Percentiles rank a stretch among this genome's conserved stretches.
Evolutionary conservation across 2,888 invertebrate genomes (phyloP).

Genomic region (Tinea pellionella): DNA sequence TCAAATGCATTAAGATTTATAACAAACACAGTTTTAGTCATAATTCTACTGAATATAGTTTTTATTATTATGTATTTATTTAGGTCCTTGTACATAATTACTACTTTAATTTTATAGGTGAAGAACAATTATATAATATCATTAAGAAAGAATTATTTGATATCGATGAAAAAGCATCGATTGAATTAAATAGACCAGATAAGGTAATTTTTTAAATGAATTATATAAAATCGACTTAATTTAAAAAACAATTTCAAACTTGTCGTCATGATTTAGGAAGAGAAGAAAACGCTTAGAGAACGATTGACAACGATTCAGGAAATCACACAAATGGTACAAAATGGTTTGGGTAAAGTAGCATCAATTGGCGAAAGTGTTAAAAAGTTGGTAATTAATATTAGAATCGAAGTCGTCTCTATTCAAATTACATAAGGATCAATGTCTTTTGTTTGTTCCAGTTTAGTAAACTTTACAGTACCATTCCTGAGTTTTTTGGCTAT

Average conservation of each 20-base stretch:
- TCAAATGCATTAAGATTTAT: too few relatives aligned
- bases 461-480: slow-evolving; percentile 95
- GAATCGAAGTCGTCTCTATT: neutral
- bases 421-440: neutral
- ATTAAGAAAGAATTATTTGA: neutral
- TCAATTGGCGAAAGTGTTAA: slow-evolving; percentile 91
- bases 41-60: too few relatives aligned
- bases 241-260: too few relatives aligned
- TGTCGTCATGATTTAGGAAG: slow-evolving; percentile 71
- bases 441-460: slow-evolving; percentile 68
- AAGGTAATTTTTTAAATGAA: neutral
- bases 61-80: neutral
- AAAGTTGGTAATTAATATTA: slow-evolving; percentile 74
- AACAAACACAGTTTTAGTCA: too few relatives aligned
- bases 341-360: slow-evolving; percentile 89
- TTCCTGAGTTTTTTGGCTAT: slow-evolving; percentile 92
- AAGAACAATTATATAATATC: neutral
- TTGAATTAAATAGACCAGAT: neutral
- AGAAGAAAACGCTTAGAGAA: slow-evolving; percentile 91
- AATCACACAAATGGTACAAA: slow-evolving; percentile 94
- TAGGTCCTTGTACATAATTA: neutral
- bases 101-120: neutral
- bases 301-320: slow-evolving; percentile 92
- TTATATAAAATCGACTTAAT: too few relatives aligned
- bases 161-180: neutral